phyloP scores from a whole-genome alignment of 2,888 invertebrate genomes.

The Therioaphis trifolii region DNA sequence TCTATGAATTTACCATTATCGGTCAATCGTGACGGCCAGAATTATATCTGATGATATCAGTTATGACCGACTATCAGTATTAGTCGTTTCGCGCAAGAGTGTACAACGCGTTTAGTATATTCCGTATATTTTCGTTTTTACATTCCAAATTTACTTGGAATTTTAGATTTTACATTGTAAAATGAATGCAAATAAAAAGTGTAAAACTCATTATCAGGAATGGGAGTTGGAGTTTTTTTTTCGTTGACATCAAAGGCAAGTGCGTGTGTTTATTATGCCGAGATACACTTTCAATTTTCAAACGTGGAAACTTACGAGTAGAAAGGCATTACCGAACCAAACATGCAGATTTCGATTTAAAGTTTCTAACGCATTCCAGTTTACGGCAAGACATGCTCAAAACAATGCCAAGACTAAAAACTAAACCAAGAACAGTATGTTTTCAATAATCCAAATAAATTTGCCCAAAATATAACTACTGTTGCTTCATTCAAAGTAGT shows the following conservation, averaged over 20 bases:
- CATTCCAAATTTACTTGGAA: too few relatives aligned
- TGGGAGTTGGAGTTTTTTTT: slow-evolving; percentile 23
- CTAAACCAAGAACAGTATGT: too few relatives aligned
- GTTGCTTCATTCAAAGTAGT: too few relatives aligned
- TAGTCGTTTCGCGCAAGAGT: not conserved
- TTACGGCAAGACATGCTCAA: not conserved
- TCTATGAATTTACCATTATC: slow-evolving; percentile 17
- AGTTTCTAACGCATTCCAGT: too few relatives aligned
- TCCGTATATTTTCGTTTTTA: not conserved
- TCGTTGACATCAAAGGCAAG: slow-evolving; percentile 28
- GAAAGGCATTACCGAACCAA: not conserved
- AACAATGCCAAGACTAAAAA: too few relatives aligned
- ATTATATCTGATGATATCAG: slow-evolving; percentile 11
- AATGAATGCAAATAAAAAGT: not conserved
- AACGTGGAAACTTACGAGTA: too few relatives aligned
- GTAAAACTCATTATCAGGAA: not conserved
- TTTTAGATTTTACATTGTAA: not conserved
- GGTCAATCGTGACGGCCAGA: not conserved
- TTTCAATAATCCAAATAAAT: too few relatives aligned
- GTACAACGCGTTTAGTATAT: too few relatives aligned
- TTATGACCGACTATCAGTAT: not conserved
- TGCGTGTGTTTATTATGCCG: slow-evolving; percentile 19
- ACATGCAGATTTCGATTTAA: too few relatives aligned
- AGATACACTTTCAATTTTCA: too few relatives aligned
- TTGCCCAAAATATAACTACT: too few relatives aligned